Percentiles rank a stretch among this genome's conserved stretches.
Evolutionary conservation across 2,113 vertebrate species (phyloP).

Genomic region (Holacanthus passer): DNA sequence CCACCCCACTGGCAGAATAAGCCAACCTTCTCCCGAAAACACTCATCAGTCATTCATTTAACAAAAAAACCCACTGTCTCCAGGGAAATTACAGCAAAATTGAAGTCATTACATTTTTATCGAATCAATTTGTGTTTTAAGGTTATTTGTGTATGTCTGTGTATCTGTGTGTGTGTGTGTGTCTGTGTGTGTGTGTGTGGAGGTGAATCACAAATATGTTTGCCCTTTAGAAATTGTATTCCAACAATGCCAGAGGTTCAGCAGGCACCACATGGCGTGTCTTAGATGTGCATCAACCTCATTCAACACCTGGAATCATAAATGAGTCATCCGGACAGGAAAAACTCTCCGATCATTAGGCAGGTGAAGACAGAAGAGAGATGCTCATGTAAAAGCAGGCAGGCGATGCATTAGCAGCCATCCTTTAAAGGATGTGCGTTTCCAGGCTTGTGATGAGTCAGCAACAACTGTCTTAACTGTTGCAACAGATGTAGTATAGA

Average conservation of each 20-base stretch:
- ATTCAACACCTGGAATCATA: conserved; percentile 5
- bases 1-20: background rate
- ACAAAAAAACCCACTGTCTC: background rate
- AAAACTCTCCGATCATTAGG: background rate
- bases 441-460: conserved; percentile 17
- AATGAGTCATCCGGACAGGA: background rate
- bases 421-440: background rate
- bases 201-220: conserved; percentile 8
- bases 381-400: conserved; percentile 23
- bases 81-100: conserved; percentile 36
- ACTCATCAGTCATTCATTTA: conserved; percentile 11
- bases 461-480: background rate
- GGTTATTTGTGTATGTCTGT: background rate
- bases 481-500: background rate
- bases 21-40: background rate
- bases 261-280: background rate
- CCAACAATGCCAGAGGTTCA: background rate
- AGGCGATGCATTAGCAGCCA: background rate
- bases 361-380: background rate
- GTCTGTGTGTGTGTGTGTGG: background rate
- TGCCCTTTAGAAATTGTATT: background rate
- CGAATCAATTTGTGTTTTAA: conserved; percentile 17
- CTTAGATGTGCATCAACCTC: background rate
- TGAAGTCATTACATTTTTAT: conserved; percentile 25
- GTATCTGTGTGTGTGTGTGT: background rate